These are phyloP conservation scores for Blastomussa wellsi DNA, from an alignment of 92 coral and sea anemone species.

Conservation along the genomic window DNA sequence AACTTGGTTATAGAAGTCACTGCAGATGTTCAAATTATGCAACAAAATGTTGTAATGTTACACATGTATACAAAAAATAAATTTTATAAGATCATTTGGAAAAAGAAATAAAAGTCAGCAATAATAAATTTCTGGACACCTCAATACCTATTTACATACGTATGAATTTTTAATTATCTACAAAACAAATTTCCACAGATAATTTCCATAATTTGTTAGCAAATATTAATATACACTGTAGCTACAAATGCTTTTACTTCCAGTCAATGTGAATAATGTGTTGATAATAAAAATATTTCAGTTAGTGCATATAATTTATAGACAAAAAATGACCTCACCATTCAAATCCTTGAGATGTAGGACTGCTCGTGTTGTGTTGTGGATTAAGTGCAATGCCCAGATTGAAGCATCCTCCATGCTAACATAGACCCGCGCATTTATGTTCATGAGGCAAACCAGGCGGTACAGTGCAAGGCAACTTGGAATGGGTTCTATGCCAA, in stretches of 20 bases:
- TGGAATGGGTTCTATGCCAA: constrained; percentile 82
- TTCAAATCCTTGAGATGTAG: constrained; percentile 82
- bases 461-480: constrained; percentile 91
- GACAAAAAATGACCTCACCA: constrained; percentile 54
- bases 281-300: background rate
- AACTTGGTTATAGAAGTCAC: background rate
- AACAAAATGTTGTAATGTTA: no score
- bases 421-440: constrained; percentile 71
- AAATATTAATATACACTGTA: background rate
- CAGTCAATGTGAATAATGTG: no score
- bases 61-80: no score
- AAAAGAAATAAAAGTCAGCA: background rate
- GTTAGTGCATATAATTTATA: background rate
- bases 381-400: constrained; percentile 82
- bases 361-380: constrained; percentile 76
- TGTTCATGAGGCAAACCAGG: constrained; percentile 81
- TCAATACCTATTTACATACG: no score
- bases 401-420: constrained; percentile 72
- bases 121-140: no score
- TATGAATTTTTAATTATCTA: background rate
- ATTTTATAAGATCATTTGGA: background rate
- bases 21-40: background rate
- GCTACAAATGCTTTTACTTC: background rate
- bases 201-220: background rate
- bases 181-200: background rate